Conservation (phyloP, 2,888 invertebrate genomes). For the Netelia inedita region DNA sequence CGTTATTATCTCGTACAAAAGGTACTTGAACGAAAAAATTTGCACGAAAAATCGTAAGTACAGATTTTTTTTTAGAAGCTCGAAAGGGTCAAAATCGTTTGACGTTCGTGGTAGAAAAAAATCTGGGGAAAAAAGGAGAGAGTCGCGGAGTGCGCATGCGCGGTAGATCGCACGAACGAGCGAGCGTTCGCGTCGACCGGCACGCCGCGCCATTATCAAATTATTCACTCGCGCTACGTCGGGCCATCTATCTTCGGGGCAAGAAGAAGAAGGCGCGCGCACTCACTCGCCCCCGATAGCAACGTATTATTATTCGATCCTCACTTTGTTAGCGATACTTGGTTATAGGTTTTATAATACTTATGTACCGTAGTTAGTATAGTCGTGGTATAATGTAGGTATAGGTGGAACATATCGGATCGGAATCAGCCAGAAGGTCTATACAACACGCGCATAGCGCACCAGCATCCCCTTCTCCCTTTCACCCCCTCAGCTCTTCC, state of each 20-base stretch:
- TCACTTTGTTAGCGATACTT: slow-evolving; percentile 84
- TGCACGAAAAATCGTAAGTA: too few species aligned
- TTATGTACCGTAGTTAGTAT: slow-evolving; percentile 10
- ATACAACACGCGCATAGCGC: slow-evolving; percentile 27
- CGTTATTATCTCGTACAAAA: too few species aligned
- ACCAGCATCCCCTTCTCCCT: slow-evolving; percentile 31
- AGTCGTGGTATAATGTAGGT: slow-evolving; percentile 32
- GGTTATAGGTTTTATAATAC: slow-evolving; percentile 57
- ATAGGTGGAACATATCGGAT: slow-evolving; percentile 39
- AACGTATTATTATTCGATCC: slow-evolving; percentile 85
- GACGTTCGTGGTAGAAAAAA: too few species aligned
- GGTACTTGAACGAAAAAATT: too few species aligned
- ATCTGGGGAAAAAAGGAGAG: neutral
- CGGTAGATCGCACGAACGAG: slow-evolving; percentile 35
- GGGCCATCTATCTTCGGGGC: slow-evolving; percentile 81
- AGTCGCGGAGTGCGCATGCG: neutral
- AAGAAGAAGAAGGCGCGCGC: slow-evolving; percentile 52
- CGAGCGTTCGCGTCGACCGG: slow-evolving; percentile 55
- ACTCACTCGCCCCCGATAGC: slow-evolving; percentile 75
- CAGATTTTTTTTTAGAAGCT: too few species aligned
- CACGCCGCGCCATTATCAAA: slow-evolving; percentile 82
- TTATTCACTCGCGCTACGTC: slow-evolving; percentile 83
- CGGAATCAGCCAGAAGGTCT: slow-evolving; percentile 38
- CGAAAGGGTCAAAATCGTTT: too few species aligned
- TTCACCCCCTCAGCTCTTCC: neutral